Evolutionary conservation across 2,797 vertebrate species (phyloP).

Genomic region (Hemitrygon akajei): DNA sequence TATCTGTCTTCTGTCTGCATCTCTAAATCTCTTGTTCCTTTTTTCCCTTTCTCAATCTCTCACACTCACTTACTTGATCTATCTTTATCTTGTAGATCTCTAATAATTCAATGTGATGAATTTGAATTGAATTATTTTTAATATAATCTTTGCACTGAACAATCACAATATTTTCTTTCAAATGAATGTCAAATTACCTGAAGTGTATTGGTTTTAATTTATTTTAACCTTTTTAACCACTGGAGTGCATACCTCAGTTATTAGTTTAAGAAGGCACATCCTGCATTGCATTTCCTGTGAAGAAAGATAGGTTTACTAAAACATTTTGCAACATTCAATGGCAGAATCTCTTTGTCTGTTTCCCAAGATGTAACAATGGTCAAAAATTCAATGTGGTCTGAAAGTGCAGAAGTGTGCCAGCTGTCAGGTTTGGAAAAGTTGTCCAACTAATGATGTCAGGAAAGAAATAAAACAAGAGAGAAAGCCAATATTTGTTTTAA

Average conservation of each 20-base stretch:
- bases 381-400: neutral
- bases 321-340: neutral
- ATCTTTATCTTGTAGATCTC: neutral
- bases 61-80: neutral
- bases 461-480: neutral
- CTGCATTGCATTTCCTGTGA: neutral
- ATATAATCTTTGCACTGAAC: neutral
- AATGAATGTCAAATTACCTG: neutral
- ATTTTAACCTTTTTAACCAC: neutral
- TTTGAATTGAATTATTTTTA: conserved; percentile 3
- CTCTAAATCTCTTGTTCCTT: neutral
- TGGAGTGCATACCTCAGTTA: neutral
- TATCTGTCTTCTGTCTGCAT: neutral
- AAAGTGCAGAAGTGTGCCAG: neutral
- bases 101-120: neutral
- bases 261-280: neutral
- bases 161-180: neutral
- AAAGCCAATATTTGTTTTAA: neutral
- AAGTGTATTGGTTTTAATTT: neutral
- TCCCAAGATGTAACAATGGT: neutral
- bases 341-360: neutral
- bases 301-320: neutral
- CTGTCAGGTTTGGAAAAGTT: neutral
- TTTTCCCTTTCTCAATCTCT: neutral
- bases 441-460: neutral